A percentile compares a stretch with the other conserved stretches of the same genome.
Conservation (phyloP, 2,113 vertebrate species). For the Bos indicus region DNA sequence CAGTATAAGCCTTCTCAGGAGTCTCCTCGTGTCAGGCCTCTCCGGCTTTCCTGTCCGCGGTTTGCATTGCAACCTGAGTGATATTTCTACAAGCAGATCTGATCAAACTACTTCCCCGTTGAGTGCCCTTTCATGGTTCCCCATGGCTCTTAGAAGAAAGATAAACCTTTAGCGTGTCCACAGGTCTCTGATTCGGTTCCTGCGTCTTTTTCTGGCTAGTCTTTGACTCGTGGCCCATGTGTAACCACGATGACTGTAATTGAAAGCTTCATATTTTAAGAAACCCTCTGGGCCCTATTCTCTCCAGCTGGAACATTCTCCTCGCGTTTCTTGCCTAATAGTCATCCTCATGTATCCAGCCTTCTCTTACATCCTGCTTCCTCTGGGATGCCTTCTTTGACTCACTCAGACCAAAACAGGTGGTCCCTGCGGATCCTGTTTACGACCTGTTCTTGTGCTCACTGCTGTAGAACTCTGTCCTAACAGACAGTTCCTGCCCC, state of each 20-base stretch:
- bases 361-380: not conserved
- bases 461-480: not conserved
- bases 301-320: not conserved
- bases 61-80: not conserved
- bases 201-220: not conserved
- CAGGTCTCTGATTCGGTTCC: not conserved
- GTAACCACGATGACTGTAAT: not conserved
- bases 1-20: not conserved
- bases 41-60: not conserved
- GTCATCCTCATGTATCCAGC: not conserved
- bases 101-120: not conserved
- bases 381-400: not conserved
- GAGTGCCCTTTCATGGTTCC: not conserved
- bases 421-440: not conserved
- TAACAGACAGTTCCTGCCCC: not conserved
- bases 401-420: not conserved
- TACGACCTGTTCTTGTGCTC: not conserved
- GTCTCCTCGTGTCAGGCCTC: rapidly evolving
- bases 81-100: not conserved
- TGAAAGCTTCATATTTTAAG: not conserved
- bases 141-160: not conserved
- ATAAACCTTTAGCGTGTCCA: not conserved
- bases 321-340: not conserved
- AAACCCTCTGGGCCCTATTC: not conserved
- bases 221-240: not conserved